Evolutionary conservation across 2,113 vertebrate species (phyloP).

Genomic region (Mola mola): DNA sequence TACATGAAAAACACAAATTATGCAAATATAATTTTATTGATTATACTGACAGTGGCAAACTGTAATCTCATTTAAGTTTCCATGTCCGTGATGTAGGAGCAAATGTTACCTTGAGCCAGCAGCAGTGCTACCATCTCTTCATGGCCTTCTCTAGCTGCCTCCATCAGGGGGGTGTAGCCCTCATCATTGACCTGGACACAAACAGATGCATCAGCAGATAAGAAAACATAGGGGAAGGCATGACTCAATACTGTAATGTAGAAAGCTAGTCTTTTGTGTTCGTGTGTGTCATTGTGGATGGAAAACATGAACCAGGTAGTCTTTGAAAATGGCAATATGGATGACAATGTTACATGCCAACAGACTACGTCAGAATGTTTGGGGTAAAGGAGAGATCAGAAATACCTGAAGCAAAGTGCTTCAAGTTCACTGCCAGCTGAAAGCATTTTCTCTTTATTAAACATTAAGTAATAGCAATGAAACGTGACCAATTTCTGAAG

Average conservation of each 20-base stretch:
- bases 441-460: neutral
- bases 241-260: slow-evolving; percentile 4
- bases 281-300: neutral
- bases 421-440: neutral
- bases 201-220: slow-evolving; percentile 16
- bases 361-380: too few species aligned
- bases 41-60: too few species aligned
- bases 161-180: slow-evolving; percentile 98
- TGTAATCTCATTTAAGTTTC: too few species aligned
- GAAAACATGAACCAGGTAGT: too few species aligned
- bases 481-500: neutral
- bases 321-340: too few species aligned
- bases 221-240: slow-evolving; percentile 1
- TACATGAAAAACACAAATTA: neutral
- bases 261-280: neutral
- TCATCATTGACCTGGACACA: slow-evolving; percentile 91
- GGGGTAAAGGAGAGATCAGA: neutral
- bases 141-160: slow-evolving; percentile 97
- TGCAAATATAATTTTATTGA: neutral
- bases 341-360: too few species aligned
- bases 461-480: neutral
- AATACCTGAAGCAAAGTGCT: neutral
- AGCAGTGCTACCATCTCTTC: slow-evolving; percentile 99
- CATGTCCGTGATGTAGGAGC: neutral
- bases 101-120: slow-evolving; percentile 92